A percentile compares a stretch with the other conserved stretches of the same genome.
Evolutionary conservation across 2,888 invertebrate species (phyloP).

Genomic region (Epinotia ramella): DNA sequence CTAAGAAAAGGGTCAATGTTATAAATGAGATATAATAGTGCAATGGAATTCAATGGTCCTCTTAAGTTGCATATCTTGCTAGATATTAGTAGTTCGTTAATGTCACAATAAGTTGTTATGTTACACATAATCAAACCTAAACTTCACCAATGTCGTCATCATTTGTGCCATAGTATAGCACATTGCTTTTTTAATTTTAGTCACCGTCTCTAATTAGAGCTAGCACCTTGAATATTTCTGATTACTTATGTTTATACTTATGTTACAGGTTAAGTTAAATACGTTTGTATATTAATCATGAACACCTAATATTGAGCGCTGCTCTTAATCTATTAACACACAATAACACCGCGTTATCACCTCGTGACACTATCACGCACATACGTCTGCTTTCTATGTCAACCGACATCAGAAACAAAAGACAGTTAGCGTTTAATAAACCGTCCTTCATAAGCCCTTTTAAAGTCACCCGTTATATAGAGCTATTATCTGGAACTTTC

Average conservation of each 20-base stretch:
- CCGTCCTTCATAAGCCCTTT: conserved; percentile 13
- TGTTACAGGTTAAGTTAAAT: background rate
- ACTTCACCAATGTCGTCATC: no score
- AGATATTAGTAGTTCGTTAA: no score
- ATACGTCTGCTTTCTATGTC: conserved; percentile 31
- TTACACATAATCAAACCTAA: no score
- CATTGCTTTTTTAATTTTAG: no score
- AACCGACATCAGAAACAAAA: conserved; percentile 4
- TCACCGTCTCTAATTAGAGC: no score
- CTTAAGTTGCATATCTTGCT: no score
- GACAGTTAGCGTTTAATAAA: background rate
- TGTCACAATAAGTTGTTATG: no score
- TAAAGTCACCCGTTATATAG: conserved; percentile 12
- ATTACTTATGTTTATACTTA: background rate
- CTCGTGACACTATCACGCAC: conserved; percentile 12
- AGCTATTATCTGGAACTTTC: conserved; percentile 39
- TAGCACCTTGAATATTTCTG: no score
- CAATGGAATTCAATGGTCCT: no score
- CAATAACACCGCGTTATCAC: conserved; percentile 15
- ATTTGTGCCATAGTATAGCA: no score
- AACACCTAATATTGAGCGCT: conserved; percentile 7
- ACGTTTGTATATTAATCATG: background rate
- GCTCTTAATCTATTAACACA: background rate
- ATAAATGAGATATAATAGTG: no score
- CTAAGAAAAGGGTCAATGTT: no score